phyloP scores from a whole-genome alignment of 2,113 vertebrate genomes.

The Perca flavescens region DNA sequence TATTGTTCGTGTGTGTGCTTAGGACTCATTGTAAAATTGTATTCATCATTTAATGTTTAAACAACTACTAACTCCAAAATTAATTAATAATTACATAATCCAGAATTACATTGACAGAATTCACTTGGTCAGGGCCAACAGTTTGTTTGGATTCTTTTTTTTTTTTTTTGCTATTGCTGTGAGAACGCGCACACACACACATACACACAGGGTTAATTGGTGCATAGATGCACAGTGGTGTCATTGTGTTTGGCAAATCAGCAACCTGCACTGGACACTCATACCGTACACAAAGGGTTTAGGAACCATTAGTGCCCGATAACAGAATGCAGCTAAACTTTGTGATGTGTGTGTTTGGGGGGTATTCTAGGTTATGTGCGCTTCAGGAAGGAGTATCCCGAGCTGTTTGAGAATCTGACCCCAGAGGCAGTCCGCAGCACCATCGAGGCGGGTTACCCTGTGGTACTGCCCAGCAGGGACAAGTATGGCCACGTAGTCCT shows the following conservation, averaged over 20 bases:
- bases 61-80: background rate
- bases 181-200: background rate
- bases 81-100: background rate
- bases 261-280: slow-evolving; percentile 17
- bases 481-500: slow-evolving; percentile 92
- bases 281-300: slow-evolving; percentile 4
- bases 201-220: slow-evolving; percentile 65
- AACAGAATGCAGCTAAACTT: slow-evolving; percentile 1
- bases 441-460: slow-evolving; percentile 95
- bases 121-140: background rate
- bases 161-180: background rate
- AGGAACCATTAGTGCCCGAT: background rate
- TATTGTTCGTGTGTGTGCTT: background rate
- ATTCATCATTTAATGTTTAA: background rate
- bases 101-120: background rate
- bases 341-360: background rate
- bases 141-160: background rate
- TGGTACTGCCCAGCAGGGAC: slow-evolving; percentile 93
- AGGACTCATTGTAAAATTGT: background rate
- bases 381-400: slow-evolving; percentile 95
- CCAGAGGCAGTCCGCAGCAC: slow-evolving; percentile 93
- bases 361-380: slow-evolving; percentile 89
- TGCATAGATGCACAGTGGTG: slow-evolving; percentile 40
- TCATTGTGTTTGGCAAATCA: slow-evolving; percentile 58
- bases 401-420: slow-evolving; percentile 94